Evolutionary conservation across 1,140 invertebrate species (phyloP).

Genomic region (Dolichoris vasculosae): DNA sequence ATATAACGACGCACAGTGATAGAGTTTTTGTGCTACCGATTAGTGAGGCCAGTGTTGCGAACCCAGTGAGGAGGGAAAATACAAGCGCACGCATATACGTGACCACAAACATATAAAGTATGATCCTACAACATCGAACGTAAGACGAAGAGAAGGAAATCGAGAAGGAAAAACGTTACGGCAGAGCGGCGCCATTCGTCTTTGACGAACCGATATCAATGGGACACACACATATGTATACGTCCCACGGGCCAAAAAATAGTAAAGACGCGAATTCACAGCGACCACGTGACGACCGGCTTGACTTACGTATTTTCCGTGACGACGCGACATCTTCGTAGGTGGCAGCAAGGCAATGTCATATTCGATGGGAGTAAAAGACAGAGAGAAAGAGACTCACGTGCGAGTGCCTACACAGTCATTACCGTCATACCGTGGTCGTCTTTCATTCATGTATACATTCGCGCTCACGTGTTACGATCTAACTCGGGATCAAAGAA

Average conservation of each 20-base stretch:
- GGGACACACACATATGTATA: not conserved
- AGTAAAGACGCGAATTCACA: not conserved
- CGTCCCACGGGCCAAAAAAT: not conserved
- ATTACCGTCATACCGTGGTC: not conserved
- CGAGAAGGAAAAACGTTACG: constrained; percentile 26
- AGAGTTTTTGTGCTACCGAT: not conserved
- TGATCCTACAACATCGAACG: not conserved
- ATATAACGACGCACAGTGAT: not conserved
- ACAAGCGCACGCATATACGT: not conserved
- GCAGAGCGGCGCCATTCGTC: constrained; percentile 25
- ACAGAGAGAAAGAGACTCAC: not conserved
- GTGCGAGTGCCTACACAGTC: not conserved
- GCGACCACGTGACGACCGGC: not conserved
- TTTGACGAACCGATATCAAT: constrained; percentile 25
- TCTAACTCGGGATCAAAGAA: no score
- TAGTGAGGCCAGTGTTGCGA: not conserved
- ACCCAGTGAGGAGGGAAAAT: not conserved
- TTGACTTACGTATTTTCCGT: constrained; percentile 4
- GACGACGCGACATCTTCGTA: constrained; percentile 16
- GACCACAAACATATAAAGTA: not conserved
- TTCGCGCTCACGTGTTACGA: not conserved
- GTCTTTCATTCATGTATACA: not conserved
- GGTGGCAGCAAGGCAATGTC: not conserved
- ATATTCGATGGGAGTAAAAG: not conserved
- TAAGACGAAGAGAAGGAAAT: not conserved